Evolutionary conservation across 2,888 invertebrate genomes (phyloP).

Genomic region (Acronicta aceris): DNA sequence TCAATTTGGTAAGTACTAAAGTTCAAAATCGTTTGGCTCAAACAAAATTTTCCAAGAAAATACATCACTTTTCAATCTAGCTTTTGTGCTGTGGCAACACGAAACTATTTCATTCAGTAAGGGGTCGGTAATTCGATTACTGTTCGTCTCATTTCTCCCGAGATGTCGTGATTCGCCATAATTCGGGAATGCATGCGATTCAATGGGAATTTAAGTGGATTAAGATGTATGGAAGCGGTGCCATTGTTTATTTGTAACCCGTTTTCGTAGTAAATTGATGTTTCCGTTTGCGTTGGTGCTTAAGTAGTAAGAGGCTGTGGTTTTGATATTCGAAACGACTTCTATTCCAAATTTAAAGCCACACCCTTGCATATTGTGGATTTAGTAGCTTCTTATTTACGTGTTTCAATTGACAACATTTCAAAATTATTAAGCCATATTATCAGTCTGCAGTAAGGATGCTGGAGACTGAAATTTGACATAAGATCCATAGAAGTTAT

Average conservation of each 20-base stretch:
- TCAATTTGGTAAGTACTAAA: background rate
- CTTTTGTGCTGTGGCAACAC: constrained; percentile 62
- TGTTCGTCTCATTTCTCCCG: constrained; percentile 77
- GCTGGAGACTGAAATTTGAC: no score
- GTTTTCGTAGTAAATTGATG: constrained; percentile 27
- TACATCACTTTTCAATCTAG: constrained; percentile 60
- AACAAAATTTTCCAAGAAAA: constrained; percentile 33
- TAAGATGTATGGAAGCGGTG: constrained; percentile 75
- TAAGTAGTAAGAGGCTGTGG: constrained; percentile 1
- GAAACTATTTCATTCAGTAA: constrained; percentile 69
- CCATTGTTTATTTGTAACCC: constrained; percentile 52
- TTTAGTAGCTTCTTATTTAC: no score
- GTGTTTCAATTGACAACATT: no score
- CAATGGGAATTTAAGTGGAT: constrained; percentile 78
- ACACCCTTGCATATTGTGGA: no score
- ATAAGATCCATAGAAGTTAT: no score
- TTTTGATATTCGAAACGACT: background rate
- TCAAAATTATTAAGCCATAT: no score
- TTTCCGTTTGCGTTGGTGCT: constrained; percentile 32
- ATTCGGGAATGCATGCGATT: constrained; percentile 72
- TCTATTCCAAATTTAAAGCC: no score
- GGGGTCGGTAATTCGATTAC: constrained; percentile 76
- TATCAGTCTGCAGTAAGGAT: no score
- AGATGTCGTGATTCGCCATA: constrained; percentile 78
- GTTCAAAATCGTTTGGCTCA: constrained; percentile 12